Conservation (phyloP, 2,797 vertebrate genomes). For the Pantherophis vulpinus region DNA sequence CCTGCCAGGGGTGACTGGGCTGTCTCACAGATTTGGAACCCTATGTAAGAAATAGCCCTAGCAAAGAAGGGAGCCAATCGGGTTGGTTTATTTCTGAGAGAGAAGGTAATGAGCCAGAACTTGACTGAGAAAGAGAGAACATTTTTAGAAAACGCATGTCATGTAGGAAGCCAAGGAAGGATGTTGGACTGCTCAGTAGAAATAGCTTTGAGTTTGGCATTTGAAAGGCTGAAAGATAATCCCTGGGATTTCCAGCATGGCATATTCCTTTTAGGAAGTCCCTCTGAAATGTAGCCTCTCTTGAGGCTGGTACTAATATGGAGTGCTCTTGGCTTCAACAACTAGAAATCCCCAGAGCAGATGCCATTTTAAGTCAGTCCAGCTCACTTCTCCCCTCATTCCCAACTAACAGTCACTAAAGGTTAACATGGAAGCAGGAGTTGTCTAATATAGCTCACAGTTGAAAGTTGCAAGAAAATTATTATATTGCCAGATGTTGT, state of each 20-base stretch:
- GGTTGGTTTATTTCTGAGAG: neutral
- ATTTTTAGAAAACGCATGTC: neutral
- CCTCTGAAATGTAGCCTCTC: slow-evolving; percentile 60
- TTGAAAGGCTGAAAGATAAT: slow-evolving; percentile 53
- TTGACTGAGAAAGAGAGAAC: neutral
- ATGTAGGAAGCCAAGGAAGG: neutral
- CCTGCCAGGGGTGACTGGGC: neutral
- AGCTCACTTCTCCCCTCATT: slow-evolving; percentile 52
- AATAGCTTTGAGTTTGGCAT: slow-evolving; percentile 41
- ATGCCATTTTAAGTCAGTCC: slow-evolving; percentile 56
- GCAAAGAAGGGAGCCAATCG: neutral
- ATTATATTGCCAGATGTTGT: neutral
- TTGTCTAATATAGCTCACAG: slow-evolving; percentile 7
- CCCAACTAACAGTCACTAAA: slow-evolving; percentile 49
- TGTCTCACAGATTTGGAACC: neutral
- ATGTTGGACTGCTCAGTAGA: neutral
- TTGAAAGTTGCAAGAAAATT: slow-evolving; percentile 1
- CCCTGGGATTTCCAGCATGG: slow-evolving; percentile 29
- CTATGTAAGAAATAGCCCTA: neutral
- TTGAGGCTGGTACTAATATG: slow-evolving; percentile 45
- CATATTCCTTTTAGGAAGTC: slow-evolving; percentile 53
- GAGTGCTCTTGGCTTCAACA: slow-evolving; percentile 48
- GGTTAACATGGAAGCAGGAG: slow-evolving; percentile 37
- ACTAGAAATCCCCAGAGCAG: slow-evolving; percentile 57
- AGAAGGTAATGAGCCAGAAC: neutral